Base-by-base conservation (phyloP, 1,140 invertebrate species). In the Rhizoglyphus robini region DNA sequence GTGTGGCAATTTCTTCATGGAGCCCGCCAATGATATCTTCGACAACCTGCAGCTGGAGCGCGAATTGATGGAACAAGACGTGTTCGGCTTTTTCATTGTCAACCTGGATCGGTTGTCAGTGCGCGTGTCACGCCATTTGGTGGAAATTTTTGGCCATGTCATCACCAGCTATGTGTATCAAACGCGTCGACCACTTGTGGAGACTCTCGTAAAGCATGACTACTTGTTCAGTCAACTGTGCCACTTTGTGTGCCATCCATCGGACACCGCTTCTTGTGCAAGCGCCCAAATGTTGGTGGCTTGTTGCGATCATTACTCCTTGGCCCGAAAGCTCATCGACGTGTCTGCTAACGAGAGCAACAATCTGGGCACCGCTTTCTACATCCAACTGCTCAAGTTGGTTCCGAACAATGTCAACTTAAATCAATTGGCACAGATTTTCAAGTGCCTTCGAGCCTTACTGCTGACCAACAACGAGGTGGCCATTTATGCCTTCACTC, bases 41-140 rank as follows among this genome's bases (percentile, higher is more conserved):
- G 27, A 60, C 23, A 13, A 60, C 29, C 36, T 60, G 31, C 58
- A 29, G 29, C 30, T 60, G 15, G 58, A 60, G 15, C 58, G 58
- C 27, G 58, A 60, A 46, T 23, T 60, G 15, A 27, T 60, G 15
- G 15, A 15, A 27, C 58, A 60, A 46, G 2, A 60, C 29, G 27
- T 60, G 27, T 13, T 60, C 2, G 58, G 58, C 23, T 34, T n/a
- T 18, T 60, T 60, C 15, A 60, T 60, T 15, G 15, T 3, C 15
- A 34, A 60, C 30, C 3, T 60, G 32, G 58, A 60, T 46, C 58
- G 58, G 11, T 27, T 60, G 11, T 29, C 15, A 27, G 1, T 2
- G 15, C 13, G 2, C 3, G 29, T 46, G 23, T 18, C 29, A 15
- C 15, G 27, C 13, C 15, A 46, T 29, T 46, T 29, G 15, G n/a